Evolutionary conservation across 2,797 vertebrate species (phyloP), one percentile per base, ranked within the genome.

Genomic region (Argyrosomus regius): DNA sequence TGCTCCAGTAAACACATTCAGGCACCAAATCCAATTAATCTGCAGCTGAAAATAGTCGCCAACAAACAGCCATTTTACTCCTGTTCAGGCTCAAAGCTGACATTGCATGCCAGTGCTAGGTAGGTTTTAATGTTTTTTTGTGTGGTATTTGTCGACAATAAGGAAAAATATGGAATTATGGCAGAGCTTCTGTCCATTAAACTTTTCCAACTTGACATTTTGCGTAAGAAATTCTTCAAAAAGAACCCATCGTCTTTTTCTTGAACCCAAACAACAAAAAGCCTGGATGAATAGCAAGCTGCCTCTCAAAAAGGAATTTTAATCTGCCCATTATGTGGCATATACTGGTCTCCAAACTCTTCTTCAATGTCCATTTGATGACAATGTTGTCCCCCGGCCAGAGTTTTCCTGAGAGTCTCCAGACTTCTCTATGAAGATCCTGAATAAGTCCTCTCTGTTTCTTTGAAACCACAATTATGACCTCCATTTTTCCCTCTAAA

Each of bases 391-490:
- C 87, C 46, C 67, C 20, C 24, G 4, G 85, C 75, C 75, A 84
- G 46, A 70, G 64, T 20, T 70, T 35, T 78, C 63, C 80, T 45
- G 72, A 81, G 62, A 65, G 70, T 80, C 71, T 71, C 50, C 79
- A 79, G 81, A 85, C 82, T 41, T 49, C 64, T 83, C 71, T 62
- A 6, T 75, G 62, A 77, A 79, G 67, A 83, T 82, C 59, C 57
- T 85, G 77, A 88, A 93, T 87, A 82, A 81, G 59, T 83, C 67
- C 62, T 88, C 81, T 92, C 72, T 83, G 72, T 86, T 84, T 88
- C 86, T 80, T 77, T 81, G 50, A 81, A 84, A 88, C 85, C 87
- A 75, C 87, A 91, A 91, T 89, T 89, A 83, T 63, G 77, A 85
- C 74, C 75, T 84, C 78, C 65, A 63, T 73, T 77, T 76, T 70